Base-by-base conservation (phyloP, 2,888 invertebrate genomes). In the Parochlus steinenii region DNA sequence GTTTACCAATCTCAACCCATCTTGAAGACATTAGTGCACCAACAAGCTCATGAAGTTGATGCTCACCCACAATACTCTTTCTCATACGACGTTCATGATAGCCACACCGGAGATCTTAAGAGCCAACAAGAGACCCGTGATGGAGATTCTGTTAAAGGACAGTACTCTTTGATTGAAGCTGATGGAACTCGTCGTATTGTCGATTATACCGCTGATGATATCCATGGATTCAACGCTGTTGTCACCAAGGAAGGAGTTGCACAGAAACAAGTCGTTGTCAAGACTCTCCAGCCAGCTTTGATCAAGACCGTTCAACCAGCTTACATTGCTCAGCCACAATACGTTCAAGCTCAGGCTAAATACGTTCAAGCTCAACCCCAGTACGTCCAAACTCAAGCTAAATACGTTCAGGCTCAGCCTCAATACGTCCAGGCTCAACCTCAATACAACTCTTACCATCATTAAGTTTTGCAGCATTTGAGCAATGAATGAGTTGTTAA, bases 161-260 rank as follows among this genome's bases (percentile, higher is more conserved):
- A 61, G 41, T 68, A 67, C 52, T 62, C 62, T 29, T 48, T 67
- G 12, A 58, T 62, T 36, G 67, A 68, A 47, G 59, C 67, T 39
- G 67, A 68, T 44, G 67, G 67, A 44, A 64, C 63, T 37, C 55
- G 62, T 40, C 59, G 67, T 40, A 55, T 61, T 45, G 68, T 68
- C 8, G 65, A 67, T 46, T 68, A 68, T 52, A 62, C 63, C 35
- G 65, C 67, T 33, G 67, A 68, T 52, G 65, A 66, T 27, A 55
- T 64, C 37, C 60, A 67, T 45, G 67, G 67, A 31, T 68, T 68
- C 59, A 67, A 67, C 46, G 67, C 67, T 39, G 63, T 67, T 29
- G 68, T 68, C 11, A 63, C 58, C 44, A 60, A 59, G 31, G 62
- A 63, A 45, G 62, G 64, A 14, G 56, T 55, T 8, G 49, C n/a